These are phyloP conservation scores for Ictalurus punctatus DNA, from an alignment of 2,113 vertebrate species.

Conservation along the genomic window DNA sequence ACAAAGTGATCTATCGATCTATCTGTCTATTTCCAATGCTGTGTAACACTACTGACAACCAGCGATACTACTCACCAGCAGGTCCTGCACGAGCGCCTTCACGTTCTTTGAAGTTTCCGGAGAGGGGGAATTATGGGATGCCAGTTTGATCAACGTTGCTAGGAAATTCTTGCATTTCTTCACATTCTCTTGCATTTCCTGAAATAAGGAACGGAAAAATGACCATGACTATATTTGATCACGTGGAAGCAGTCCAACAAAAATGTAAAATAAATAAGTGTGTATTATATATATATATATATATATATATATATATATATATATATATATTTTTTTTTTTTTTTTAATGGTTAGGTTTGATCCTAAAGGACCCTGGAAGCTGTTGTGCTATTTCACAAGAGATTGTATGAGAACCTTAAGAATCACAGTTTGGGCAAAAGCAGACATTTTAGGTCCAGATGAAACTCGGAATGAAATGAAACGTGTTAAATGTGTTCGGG, in stretches of 20 bases:
- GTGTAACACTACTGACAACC: not conserved
- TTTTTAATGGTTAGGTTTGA: not conserved
- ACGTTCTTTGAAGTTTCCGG: conserved; percentile 86
- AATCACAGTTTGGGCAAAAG: not conserved
- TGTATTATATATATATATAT: too few species aligned
- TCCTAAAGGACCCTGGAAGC: not conserved
- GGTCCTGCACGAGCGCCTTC: conserved; percentile 84
- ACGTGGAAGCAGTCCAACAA: not conserved
- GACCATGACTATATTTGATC: not conserved
- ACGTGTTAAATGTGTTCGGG: not conserved
- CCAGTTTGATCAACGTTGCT: conserved; percentile 86
- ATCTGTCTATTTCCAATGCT: not conserved
- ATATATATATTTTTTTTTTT: too few species aligned
- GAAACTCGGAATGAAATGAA: not conserved
- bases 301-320: too few species aligned
- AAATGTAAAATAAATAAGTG: too few species aligned
- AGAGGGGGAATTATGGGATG: conserved; percentile 84
- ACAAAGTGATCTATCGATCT: too few species aligned
- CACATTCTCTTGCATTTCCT: conserved; percentile 92
- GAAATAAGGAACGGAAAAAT: not conserved
- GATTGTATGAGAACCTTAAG: not conserved
- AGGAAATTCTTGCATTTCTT: conserved; percentile 91
- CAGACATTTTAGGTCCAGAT: not conserved
- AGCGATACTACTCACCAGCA: conserved; percentile 76
- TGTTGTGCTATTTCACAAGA: not conserved